These are phyloP conservation scores for Apostichopus leukothele DNA, from an alignment of 53 echinoderm and acorn worm species.

Conservation along the genomic window DNA sequence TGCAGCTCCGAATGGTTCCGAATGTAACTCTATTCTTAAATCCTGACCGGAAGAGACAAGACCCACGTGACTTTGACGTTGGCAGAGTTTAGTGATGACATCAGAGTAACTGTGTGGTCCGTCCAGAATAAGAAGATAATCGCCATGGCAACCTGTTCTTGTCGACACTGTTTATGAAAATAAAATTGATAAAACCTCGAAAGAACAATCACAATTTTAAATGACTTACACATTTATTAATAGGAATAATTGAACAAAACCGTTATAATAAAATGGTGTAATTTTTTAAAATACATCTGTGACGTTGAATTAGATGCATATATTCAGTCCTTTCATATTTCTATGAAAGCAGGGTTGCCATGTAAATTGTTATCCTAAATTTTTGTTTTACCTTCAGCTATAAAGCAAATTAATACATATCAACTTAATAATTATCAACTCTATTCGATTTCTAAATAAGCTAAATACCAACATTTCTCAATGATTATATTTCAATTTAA, in stretches of 20 bases:
- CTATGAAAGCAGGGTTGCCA: too few relatives aligned
- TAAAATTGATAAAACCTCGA: background rate
- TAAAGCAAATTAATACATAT: too few relatives aligned
- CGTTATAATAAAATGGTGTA: background rate
- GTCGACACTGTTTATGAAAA: constrained; percentile 40
- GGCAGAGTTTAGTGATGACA: constrained; percentile 81
- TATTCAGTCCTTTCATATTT: background rate
- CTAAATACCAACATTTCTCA: too few relatives aligned
- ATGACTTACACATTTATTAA: too few relatives aligned
- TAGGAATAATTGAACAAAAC: background rate
- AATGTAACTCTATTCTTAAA: constrained; percentile 78
- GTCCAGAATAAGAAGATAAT: constrained; percentile 73
- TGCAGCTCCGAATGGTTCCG: constrained; percentile 20
- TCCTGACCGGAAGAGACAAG: constrained; percentile 70
- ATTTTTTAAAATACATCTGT: background rate
- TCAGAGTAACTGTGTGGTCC: constrained; percentile 69
- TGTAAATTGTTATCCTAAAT: too few relatives aligned
- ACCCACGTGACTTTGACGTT: constrained; percentile 74
- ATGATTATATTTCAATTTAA: too few relatives aligned
- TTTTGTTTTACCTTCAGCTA: too few relatives aligned
- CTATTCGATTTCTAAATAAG: too few relatives aligned
- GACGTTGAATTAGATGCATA: background rate
- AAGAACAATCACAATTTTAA: too few relatives aligned
- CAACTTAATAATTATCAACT: too few relatives aligned
- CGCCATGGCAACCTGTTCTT: constrained; percentile 75